Evolutionary conservation across 2,113 vertebrate genomes (phyloP), one percentile per base, ranked within the genome.

Genomic region (Oreochromis spilurus): DNA sequence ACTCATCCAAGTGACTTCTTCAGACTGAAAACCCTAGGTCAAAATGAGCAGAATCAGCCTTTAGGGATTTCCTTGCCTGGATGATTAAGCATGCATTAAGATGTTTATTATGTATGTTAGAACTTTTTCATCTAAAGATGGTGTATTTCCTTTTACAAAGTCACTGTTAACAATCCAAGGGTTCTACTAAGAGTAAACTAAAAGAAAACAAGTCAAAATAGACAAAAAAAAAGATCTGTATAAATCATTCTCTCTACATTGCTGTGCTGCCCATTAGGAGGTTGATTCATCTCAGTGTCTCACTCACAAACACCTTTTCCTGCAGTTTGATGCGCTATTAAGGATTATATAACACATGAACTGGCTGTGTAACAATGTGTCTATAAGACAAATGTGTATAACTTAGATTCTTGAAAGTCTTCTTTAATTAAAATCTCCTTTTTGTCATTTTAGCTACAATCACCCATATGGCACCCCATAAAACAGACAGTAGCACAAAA

Each of bases 351-450:
- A 96, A 95, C 93, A 87, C 38, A 90, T 88, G 54, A 5, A 31
- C 4, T 80, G 83, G n/a, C 80, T 90, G 70, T 86, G 36, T 79
- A 57, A 67, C 48, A 90, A 75, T 88, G 84, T 81, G 83, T 85
- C 88, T 67, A 52, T 78, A 50, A 87, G 81, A 92, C 85, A 83
- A 26, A 85, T 54, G 50, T 21, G 77, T 82, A 81, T 91, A 14
- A 90, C 90, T 93, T 87, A 70, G 84, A 91, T 89, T 86, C 81
- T 78, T 93, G 86, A 94, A 91, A 94, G 87, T 77, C 89, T 92
- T 93, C 86, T 96, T 95, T 95, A 95, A 95, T 95, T 95, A 88
- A 93, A 95, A 95, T 95, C 94, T 94, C 82, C 45, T 79, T 50
- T 94, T 92, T 90, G 92, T 96, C 87, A 92, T 87, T 85, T 89